Base-by-base conservation (phyloP, 2,888 invertebrate genomes). In the Hydrotaea cyrtoneurina region DNA sequence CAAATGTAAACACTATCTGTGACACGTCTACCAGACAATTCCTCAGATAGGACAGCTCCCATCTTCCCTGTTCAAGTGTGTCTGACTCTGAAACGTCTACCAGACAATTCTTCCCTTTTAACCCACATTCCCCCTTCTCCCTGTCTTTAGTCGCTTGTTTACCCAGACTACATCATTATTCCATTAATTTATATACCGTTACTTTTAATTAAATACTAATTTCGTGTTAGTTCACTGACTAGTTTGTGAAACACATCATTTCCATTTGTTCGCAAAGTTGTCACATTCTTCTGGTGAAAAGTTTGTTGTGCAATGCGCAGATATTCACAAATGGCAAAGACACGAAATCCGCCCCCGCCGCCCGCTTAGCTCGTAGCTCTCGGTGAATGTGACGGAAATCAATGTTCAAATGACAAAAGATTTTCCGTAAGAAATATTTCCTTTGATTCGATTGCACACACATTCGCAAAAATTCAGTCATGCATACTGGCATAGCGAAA, bases 321-420 rank as follows among this genome's bases (percentile, higher is more conserved):
- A 3, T 31, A 31, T 31, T 31, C 31, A 31, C 31, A 31, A 31
- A 31, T 2, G 2, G 31, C 2, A 31, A 31, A 31, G 31, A 10
- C 8, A 39, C 39, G 8, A 8, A 39, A 4, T 39, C 39, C 39
- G 3, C 39, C 39, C 39, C 3, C 36, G 8, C 36, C 13, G 11
- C 39, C 39, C 39, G 2, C 39, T 8, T 4, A 39, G 13, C 3
- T 13, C 39, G 11, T 7, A 31, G 39, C 39, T 1, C 1, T 39
- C 7, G 39, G 39, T 1, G 17, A n/a, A 13, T 8, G 4, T 21
- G 5, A 21, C 1, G 13, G 26, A 59, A 59, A 23, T 23, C 59
- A 59, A 23, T 59, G 26, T 59, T 59, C 26, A 26, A 39, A 59
- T 59, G 59, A 15, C 59, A 59, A 59, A 59, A 59, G 13, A 59